A percentile compares a stretch with the other conserved stretches of the same genome.
These are phyloP conservation scores for Electrona antarctica DNA, from an alignment of 2,113 vertebrate genomes.

Conservation along the genomic window DNA sequence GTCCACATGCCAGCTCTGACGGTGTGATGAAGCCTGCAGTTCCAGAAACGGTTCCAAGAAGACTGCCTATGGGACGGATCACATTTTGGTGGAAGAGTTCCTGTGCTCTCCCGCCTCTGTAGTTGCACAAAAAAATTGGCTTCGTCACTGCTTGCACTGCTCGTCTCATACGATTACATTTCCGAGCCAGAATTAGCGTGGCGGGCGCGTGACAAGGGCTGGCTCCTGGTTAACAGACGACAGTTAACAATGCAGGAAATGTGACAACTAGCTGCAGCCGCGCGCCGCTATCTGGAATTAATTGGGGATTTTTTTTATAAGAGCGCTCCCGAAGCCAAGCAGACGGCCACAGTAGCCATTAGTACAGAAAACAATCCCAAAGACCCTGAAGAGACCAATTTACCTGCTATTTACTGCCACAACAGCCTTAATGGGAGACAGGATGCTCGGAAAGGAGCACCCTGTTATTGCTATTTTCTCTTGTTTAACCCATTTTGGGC, in stretches of 20 bases:
- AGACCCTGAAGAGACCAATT: conserved; percentile 45
- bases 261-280: not conserved
- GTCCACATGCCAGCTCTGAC: too few species aligned
- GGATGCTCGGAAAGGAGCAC: conserved; percentile 23
- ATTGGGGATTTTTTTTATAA: conserved; percentile 21
- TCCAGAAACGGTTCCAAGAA: not conserved
- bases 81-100: not conserved
- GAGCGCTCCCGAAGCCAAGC: conserved; percentile 19
- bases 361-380: conserved; percentile 32
- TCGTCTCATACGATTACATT: not conserved
- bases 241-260: not conserved
- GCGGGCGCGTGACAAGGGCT: not conserved
- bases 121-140: not conserved
- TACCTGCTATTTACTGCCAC: conserved; percentile 43
- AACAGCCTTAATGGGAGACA: conserved; percentile 40
- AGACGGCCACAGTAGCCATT: conserved; percentile 37
- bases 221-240: not conserved
- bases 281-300: conserved; percentile 14
- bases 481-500: not conserved
- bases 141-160: not conserved
- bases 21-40: too few species aligned
- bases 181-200: not conserved
- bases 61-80: not conserved
- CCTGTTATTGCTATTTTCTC: conserved; percentile 27
- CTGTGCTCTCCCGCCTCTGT: not conserved